Evolutionary conservation across 2,797 vertebrate genomes (phyloP).

Genomic region (Poecile montanus): DNA sequence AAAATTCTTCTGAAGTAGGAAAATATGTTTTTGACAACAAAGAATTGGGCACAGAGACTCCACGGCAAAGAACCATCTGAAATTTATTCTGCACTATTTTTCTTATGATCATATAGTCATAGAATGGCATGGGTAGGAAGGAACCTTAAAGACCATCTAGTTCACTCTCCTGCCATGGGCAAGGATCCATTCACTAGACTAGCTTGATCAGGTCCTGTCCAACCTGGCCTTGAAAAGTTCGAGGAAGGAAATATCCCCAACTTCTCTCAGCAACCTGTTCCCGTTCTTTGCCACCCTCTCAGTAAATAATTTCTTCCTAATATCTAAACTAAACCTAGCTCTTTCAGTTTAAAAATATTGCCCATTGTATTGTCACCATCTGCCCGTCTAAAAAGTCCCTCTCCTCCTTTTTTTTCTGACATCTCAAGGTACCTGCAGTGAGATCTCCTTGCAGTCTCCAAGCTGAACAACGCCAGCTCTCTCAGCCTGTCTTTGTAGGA

Average conservation of each 20-base stretch:
- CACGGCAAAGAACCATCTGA: background rate
- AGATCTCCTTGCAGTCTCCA: accelerated
- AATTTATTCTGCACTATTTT: background rate
- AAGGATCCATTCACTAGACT: background rate
- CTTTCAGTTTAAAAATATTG: background rate
- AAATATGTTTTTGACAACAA: background rate
- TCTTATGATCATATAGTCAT: background rate
- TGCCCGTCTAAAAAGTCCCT: background rate
- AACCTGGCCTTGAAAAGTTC: background rate
- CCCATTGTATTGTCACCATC: background rate
- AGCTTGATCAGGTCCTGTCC: background rate
- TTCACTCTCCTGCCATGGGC: background rate
- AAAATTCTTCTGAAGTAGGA: background rate
- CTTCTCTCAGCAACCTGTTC: background rate
- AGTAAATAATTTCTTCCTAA: background rate
- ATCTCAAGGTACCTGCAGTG: background rate
- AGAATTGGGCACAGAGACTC: background rate
- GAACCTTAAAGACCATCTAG: background rate
- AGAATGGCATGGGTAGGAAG: background rate
- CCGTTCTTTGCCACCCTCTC: background rate
- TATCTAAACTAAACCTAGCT: background rate
- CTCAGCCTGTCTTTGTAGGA: background rate
- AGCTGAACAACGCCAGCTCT: background rate
- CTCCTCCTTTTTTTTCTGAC: background rate
- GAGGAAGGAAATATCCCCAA: background rate